phyloP scores from a whole-genome alignment of 2,113 vertebrate genomes.

The Gavia stellata region DNA sequence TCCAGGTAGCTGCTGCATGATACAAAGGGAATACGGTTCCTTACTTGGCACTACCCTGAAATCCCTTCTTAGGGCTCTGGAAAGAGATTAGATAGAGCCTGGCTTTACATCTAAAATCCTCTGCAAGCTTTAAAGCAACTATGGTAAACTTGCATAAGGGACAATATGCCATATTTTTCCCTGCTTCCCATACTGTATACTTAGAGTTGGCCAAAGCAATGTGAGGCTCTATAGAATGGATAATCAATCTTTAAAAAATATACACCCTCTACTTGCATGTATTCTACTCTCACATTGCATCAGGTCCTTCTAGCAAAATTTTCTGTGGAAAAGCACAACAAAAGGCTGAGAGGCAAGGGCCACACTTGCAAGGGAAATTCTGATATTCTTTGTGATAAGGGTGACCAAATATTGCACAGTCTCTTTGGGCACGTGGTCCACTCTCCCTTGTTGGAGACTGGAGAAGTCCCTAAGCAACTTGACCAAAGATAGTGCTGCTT shows the following conservation, averaged over 20 bases:
- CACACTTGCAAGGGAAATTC: neutral
- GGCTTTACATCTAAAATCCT: neutral
- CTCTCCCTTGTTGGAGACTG: neutral
- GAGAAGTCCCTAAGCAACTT: neutral
- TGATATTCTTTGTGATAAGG: neutral
- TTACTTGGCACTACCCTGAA: neutral
- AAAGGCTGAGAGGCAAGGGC: neutral
- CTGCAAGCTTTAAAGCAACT: neutral
- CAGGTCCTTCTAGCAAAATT: neutral
- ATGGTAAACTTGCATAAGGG: neutral
- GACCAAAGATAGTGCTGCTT: neutral
- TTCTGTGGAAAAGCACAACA: neutral
- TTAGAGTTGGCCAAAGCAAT: neutral
- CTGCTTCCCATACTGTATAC: neutral
- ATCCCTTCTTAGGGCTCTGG: neutral
- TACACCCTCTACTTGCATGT: neutral
- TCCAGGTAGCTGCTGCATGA: neutral
- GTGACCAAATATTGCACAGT: neutral
- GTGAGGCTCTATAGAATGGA: neutral
- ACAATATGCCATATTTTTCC: neutral
- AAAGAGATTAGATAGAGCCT: neutral
- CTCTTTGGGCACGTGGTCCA: neutral
- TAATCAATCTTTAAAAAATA: neutral
- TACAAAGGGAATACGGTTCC: neutral
- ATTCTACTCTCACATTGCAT: neutral